phyloP scores from a whole-genome alignment of 2,888 invertebrate genomes.

The Epinotia brunnichana region DNA sequence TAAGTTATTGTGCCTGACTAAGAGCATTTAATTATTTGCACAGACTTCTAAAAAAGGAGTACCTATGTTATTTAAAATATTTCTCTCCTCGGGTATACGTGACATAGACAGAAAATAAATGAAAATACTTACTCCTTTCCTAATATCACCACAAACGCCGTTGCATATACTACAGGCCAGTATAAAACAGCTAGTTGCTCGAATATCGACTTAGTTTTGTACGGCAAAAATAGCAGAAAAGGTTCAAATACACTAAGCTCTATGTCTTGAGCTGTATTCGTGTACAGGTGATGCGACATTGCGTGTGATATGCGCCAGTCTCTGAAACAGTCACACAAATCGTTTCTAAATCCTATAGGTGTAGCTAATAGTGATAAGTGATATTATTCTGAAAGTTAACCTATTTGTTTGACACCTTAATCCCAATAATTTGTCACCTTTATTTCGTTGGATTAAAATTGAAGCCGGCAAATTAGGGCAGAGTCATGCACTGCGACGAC shows the following conservation, averaged over 20 bases:
- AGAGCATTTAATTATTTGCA: too few species aligned
- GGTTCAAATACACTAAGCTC: conserved; percentile 89
- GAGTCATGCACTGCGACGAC: too few species aligned
- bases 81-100: not conserved
- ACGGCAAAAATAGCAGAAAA: conserved; percentile 86
- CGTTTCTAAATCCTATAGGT: not conserved
- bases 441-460: too few species aligned
- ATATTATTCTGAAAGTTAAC: too few species aligned
- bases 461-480: too few species aligned
- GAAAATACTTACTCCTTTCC: conserved; percentile 74
- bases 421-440: too few species aligned
- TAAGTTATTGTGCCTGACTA: too few species aligned
- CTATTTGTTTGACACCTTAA: too few species aligned
- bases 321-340: conserved; percentile 64
- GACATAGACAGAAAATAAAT: not conserved
- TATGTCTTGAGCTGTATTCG: conserved; percentile 90
- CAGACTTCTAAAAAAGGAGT: too few species aligned
- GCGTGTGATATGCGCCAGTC: conserved; percentile 92
- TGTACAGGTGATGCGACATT: conserved; percentile 91
- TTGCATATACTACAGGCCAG: conserved; percentile 74
- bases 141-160: conserved; percentile 59
- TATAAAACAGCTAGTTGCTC: conserved; percentile 83
- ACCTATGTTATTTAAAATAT: too few species aligned
- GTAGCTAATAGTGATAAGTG: too few species aligned
- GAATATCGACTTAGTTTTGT: conserved; percentile 80